These are phyloP conservation scores for Synergus umbraculus DNA, from an alignment of 2,888 invertebrate species.

Conservation along the genomic window DNA sequence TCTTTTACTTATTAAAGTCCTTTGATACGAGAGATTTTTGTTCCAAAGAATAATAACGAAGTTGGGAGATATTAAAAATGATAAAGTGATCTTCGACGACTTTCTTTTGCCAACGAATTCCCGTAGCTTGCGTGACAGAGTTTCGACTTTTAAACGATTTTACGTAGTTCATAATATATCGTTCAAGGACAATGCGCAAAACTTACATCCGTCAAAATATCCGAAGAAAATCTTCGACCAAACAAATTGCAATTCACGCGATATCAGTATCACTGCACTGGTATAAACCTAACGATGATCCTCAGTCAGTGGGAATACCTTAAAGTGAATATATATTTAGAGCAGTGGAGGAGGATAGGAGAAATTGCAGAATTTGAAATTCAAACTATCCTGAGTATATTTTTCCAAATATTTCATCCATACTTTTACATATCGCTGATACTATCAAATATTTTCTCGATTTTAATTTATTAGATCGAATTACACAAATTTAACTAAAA, in stretches of 20 bases:
- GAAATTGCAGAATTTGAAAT: background rate
- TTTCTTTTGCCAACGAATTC: slow-evolving; percentile 12
- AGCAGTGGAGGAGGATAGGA: background rate
- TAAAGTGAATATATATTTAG: background rate
- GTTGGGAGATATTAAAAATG: slow-evolving; percentile 18
- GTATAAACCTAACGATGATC: slow-evolving; percentile 1
- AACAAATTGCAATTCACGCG: slow-evolving; percentile 33
- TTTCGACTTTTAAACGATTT: slow-evolving; percentile 27
- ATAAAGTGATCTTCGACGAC: slow-evolving; percentile 22
- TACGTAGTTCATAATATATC: slow-evolving; percentile 32
- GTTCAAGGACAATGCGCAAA: slow-evolving; percentile 37
- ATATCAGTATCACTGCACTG: slow-evolving; percentile 25
- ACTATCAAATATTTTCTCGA: background rate
- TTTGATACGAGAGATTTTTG: background rate
- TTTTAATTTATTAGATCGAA: no score
- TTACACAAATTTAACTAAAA: no score
- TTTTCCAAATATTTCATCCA: background rate
- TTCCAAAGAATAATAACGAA: background rate
- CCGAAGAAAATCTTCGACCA: slow-evolving; percentile 39
- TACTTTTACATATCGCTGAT: background rate
- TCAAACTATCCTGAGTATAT: background rate
- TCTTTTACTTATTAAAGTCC: background rate
- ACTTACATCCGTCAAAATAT: slow-evolving; percentile 31
- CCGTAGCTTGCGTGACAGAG: slow-evolving; percentile 28
- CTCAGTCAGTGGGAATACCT: slow-evolving; percentile 6